Evolutionary conservation across 1,140 invertebrate species (phyloP).

Genomic region (Globodera ellingtonae): DNA sequence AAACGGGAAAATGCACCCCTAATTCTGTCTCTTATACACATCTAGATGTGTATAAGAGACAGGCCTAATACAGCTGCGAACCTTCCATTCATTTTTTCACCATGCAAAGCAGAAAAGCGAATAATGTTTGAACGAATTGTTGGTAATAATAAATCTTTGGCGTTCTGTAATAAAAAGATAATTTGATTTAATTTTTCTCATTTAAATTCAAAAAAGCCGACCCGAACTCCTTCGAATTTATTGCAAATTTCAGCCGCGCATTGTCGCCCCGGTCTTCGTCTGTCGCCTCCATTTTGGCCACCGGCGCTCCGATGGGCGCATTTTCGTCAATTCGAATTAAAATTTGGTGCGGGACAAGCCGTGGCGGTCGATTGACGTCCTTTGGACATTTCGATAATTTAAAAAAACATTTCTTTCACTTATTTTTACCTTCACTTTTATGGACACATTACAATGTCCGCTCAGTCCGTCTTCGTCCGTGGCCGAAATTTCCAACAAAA

Average conservation of each 20-base stretch:
- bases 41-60: too few relatives aligned
- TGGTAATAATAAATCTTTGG: too few relatives aligned
- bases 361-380: slow-evolving; percentile 91
- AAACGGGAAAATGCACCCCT: too few relatives aligned
- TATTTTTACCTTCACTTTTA: slow-evolving; percentile 74
- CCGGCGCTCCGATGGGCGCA: slow-evolving; percentile 55
- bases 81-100: too few relatives aligned
- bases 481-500: slow-evolving; percentile 49
- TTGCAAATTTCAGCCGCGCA: slow-evolving; percentile 50
- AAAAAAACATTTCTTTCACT: neutral
- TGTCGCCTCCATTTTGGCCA: slow-evolving; percentile 50
- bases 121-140: too few relatives aligned
- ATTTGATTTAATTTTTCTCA: too few relatives aligned
- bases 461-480: slow-evolving; percentile 70
- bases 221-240: slow-evolving; percentile 52
- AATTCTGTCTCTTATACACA: too few relatives aligned
- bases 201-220: slow-evolving; percentile 11
- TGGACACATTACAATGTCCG: slow-evolving; percentile 74
- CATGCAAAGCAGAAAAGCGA: too few relatives aligned
- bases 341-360: slow-evolving; percentile 80
- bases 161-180: too few relatives aligned
- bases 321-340: slow-evolving; percentile 57
- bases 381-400: slow-evolving; percentile 57
- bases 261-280: slow-evolving; percentile 59
- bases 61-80: too few relatives aligned